Evolutionary conservation across 2,888 invertebrate genomes (phyloP).

Genomic region (Drosophila suboccidentalis): DNA sequence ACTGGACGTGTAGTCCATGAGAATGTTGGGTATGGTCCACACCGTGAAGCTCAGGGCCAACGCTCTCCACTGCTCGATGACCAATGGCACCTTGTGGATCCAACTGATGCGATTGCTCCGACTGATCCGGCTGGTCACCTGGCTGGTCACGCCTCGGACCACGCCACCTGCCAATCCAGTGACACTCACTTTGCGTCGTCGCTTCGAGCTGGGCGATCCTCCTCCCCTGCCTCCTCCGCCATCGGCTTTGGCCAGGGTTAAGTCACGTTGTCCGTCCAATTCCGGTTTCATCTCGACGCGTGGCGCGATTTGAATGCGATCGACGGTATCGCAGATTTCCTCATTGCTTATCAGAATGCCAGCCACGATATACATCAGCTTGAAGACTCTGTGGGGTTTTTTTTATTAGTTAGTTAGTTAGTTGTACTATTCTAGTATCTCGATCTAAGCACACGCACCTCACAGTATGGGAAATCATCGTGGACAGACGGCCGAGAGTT

Average conservation of each 20-base stretch:
- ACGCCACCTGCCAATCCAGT: constrained; percentile 58
- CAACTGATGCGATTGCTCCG: constrained; percentile 61
- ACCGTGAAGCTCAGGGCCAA: constrained; percentile 68
- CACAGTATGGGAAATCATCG: constrained; percentile 82
- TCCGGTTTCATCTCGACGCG: constrained; percentile 75
- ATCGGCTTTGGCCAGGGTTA: constrained; percentile 7
- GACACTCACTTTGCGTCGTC: constrained; percentile 58
- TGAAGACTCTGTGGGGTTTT: constrained; percentile 77
- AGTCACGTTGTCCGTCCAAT: constrained; percentile 12
- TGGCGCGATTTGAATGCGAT: constrained; percentile 83
- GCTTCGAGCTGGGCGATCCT: constrained; percentile 36
- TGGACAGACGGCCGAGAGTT: constrained; percentile 34
- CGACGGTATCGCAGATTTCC: constrained; percentile 83
- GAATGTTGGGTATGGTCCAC: constrained; percentile 80
- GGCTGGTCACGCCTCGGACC: constrained; percentile 59
- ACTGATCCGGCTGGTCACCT: constrained; percentile 50
- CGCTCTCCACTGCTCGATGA: constrained; percentile 60
- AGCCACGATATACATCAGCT: constrained; percentile 84
- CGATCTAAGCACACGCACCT: constrained; percentile 58
- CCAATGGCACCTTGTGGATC: constrained; percentile 60
- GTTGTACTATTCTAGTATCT: not conserved
- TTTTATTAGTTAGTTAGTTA: constrained; percentile 10
- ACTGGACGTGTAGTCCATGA: constrained; percentile 72
- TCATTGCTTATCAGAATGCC: constrained; percentile 84
- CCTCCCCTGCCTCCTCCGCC: not conserved